phyloP scores from a whole-genome alignment of 2,888 invertebrate genomes.

The Chydorus sphaericus region DNA sequence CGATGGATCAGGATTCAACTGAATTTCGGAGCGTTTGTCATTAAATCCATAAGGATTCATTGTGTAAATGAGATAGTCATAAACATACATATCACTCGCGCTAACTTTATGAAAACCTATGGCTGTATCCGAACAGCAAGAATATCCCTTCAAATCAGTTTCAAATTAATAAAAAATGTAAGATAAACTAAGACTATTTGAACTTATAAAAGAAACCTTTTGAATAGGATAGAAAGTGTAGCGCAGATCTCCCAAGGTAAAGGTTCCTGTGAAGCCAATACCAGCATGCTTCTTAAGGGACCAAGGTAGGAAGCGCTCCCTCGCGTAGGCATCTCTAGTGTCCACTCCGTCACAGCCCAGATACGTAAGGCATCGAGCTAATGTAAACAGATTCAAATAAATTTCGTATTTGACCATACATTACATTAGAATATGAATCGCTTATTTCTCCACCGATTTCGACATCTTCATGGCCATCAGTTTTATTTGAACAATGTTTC shows the following conservation, averaged over 20 bases:
- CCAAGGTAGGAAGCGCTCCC: conserved; percentile 39
- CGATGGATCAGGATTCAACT: neutral
- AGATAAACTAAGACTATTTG: neutral
- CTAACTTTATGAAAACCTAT: conserved; percentile 86
- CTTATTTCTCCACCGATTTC: conserved; percentile 34
- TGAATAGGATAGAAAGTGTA: conserved; percentile 83
- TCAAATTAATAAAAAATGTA: conserved; percentile 16
- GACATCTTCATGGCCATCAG: conserved; percentile 37
- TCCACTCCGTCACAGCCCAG: conserved; percentile 52
- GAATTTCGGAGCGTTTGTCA: neutral
- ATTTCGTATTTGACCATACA: no score
- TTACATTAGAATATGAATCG: no score
- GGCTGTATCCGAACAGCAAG: conserved; percentile 84
- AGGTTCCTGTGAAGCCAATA: conserved; percentile 52
- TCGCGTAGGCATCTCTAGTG: conserved; percentile 33
- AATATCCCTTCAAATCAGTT: conserved; percentile 47
- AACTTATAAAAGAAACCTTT: conserved; percentile 58
- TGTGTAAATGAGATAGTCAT: conserved; percentile 90
- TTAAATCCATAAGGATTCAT: conserved; percentile 46
- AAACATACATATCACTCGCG: conserved; percentile 79
- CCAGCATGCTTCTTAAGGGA: conserved; percentile 38
- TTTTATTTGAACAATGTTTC: conserved; percentile 27
- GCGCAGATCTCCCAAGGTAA: conserved; percentile 80
- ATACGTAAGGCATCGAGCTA: conserved; percentile 65
- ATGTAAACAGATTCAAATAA: conserved; percentile 6